phyloP scores from a whole-genome alignment of 2,113 vertebrate genomes.

The Mesembrinibis cayennensis region DNA sequence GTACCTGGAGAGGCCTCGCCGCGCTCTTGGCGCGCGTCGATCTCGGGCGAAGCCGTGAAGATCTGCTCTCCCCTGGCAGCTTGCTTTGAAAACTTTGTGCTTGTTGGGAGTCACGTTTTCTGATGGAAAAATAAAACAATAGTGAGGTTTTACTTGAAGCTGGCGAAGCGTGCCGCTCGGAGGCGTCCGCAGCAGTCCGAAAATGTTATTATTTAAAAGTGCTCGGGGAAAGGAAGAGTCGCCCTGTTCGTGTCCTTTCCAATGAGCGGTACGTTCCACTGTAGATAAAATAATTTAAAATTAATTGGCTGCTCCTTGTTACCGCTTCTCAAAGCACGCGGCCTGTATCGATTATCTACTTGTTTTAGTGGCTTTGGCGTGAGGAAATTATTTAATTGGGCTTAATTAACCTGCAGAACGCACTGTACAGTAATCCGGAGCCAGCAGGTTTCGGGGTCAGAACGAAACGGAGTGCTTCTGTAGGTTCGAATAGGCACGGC shows the following conservation, averaged over 20 bases:
- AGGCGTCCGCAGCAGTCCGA: not conserved
- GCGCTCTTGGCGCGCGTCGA: no score
- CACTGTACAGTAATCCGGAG: not conserved
- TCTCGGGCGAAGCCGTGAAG: not conserved
- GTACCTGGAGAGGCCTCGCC: not conserved
- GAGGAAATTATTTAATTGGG: not conserved
- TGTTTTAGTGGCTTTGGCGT: not conserved
- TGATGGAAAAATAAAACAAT: not conserved
- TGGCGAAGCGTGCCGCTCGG: not conserved
- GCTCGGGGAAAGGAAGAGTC: not conserved
- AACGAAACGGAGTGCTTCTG: not conserved
- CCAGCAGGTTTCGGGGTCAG: not conserved
- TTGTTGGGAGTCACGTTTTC: not conserved
- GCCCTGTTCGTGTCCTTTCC: not conserved
- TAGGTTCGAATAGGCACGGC: not conserved
- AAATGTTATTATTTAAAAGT: not conserved
- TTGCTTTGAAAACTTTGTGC: not conserved
- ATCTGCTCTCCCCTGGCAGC: no score
- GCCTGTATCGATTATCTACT: not conserved
- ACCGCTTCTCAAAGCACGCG: accelerated
- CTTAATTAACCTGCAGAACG: not conserved
- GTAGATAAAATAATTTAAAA: not conserved
- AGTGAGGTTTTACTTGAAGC: not conserved
- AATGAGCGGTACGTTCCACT: not conserved
- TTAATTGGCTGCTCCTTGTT: not conserved